Evolutionary conservation across 2,797 vertebrate species (phyloP), one percentile per base, ranked within the genome.

Genomic region (Hoplostethus atlanticus): DNA sequence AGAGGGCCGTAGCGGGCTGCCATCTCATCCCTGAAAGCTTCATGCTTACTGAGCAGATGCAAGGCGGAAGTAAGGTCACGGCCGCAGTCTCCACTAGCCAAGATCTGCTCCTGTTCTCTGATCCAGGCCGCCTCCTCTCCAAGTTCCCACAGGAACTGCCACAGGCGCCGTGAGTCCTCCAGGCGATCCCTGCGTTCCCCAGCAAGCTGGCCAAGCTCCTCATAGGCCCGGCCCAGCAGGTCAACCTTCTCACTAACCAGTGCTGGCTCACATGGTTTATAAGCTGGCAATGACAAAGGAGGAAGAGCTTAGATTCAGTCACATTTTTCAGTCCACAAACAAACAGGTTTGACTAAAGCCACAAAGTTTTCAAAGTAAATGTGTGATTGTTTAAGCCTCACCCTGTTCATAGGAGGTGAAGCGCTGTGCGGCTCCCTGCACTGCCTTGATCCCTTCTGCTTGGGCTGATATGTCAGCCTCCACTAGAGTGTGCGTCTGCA

Each of bases 81-180:
- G n/a, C 97, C 98, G 0, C 95, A 95, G 52, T 98, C 97, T 0
- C 95, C 96, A 0, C 94, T 95, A 0, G 96, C 90, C 73, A 98
- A 89, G 58, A 99, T 96, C 89, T 96, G 96, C 86, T 97, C 96
- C 90, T 99, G 97, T 74, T 99, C 97, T 68, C 97, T 90, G 79
- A 99, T 96, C 97, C 98, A 99, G 2, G 97, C 96, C 12, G 97
- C 95, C 13, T 97, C 95, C 87, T 99, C 97, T 0, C 96, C 97
- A 17, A 96, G 78, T 68, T 99, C 97, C 98, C 98, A 98, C 77
- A 98, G 89, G 88, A 99, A 97, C 75, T 97, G 95, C 97, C 97
- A 98, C 17, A 98, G 93, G 6, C 96, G 94, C 0, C 95, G 94
- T 0, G 97, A 98, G 21, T 97, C 97, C 84, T 98, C 97, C 10